These are phyloP conservation scores for Phallusia fumigata DNA, from an alignment of 23 tunicate species.

Conservation along the genomic window DNA sequence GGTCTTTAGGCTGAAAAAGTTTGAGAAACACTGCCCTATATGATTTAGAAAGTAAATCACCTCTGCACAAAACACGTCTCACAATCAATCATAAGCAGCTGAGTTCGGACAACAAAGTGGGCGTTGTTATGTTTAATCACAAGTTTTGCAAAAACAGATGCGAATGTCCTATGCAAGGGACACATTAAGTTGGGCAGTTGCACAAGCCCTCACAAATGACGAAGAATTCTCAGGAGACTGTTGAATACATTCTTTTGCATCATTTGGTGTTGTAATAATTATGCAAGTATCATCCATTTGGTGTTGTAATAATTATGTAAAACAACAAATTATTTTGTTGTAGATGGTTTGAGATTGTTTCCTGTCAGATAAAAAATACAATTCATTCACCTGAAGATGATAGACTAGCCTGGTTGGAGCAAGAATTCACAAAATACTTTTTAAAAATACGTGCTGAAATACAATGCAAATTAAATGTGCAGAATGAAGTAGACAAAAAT, in stretches of 20 bases:
- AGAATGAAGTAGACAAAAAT: slow-evolving; percentile 2
- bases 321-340: not conserved
- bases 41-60: not conserved
- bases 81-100: not conserved
- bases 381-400: not conserved
- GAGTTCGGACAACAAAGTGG: not conserved
- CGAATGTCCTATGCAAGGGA: slow-evolving; percentile 5
- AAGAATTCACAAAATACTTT: slow-evolving; percentile 9
- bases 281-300: too few species aligned
- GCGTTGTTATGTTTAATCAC: not conserved
- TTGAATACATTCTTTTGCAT: slow-evolving; percentile 2
- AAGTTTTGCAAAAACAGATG: not conserved
- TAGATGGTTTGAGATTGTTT: slow-evolving; percentile 17
- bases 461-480: not conserved
- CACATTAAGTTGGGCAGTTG: slow-evolving; percentile 19
- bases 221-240: not conserved
- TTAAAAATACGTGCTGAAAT: not conserved
- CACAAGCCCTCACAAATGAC: not conserved
- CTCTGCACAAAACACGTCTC: slow-evolving; percentile 3
- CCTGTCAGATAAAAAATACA: not conserved
- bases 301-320: not conserved
- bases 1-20: too few species aligned
- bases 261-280: not conserved
- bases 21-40: too few species aligned
- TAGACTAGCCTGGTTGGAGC: not conserved